Base-by-base conservation (phyloP, 2,113 vertebrate species). In the Pleuronectes platessa region DNA sequence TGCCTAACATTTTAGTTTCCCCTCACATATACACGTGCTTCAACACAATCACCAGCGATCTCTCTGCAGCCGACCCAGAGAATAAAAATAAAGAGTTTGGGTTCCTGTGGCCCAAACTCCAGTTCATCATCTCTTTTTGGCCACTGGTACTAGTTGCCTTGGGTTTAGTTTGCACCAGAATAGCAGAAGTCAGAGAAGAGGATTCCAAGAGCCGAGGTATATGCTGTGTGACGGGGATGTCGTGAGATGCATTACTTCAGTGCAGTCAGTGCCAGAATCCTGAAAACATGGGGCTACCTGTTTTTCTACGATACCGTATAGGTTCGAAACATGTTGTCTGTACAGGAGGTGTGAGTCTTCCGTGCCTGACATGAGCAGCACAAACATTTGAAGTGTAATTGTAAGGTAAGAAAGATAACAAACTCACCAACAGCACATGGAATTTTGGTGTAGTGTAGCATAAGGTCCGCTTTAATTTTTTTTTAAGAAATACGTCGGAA, bases 31-130 rank as follows among this genome's bases (percentile, higher is more conserved):
- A 18, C 4, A 0, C 71, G 64, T 42, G 68, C 69, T 62, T 27
- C 14, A 79, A 68, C 67, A 70, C 75, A 78, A 85, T 81, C 78
- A 73, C 69, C 2, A 0, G 40, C 35, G 66, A 20, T 65, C 66
- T 81, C 59, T 71, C 62, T 67, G 66, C 66, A 47, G 65, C 21
- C 56, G 47, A 60, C 15, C 64, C 10, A 35, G 31, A 61, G 82
- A 86, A 85, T 76, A 71, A 40, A 81, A 83, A 86, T 74, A 11
- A 68, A 45, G 27, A 17, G 21, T 58, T 60, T 68, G 78, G 63
- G 59, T 59, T 72, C 76, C 68, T 74, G 26, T 37, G 35, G 35
- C 9, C 35, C 11, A 13, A 45, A 12, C 42, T 14, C 42, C 12
- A 45, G 42, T 45, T 45, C 13, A 45, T 45, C 14, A 2, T 45